A percentile compares a stretch with the other conserved stretches of the same genome.
Evolutionary conservation across 1,140 invertebrate species (phyloP).

Genomic region (Zaprionus gabonicus): DNA sequence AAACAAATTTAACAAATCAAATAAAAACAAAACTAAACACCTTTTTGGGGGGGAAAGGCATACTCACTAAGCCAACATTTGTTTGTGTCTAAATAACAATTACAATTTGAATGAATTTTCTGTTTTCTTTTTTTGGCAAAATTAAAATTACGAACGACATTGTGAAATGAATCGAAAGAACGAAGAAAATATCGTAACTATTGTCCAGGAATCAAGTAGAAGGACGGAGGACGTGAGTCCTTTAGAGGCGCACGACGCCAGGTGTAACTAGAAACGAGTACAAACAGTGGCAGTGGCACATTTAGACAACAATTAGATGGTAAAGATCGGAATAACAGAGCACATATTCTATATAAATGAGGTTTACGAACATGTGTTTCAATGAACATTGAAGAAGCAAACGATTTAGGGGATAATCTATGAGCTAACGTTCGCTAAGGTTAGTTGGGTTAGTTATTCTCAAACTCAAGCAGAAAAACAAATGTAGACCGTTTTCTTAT

Average conservation of each 20-base stretch:
- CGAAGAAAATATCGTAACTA: slow-evolving; percentile 50
- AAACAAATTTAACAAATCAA: slow-evolving; percentile 37
- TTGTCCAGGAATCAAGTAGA: slow-evolving; percentile 61
- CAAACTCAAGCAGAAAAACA: slow-evolving; percentile 33
- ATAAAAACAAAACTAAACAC: slow-evolving; percentile 49
- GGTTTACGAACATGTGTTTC: slow-evolving; percentile 19
- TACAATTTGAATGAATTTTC: slow-evolving; percentile 54
- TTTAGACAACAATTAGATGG: slow-evolving; percentile 34
- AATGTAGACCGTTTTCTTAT: not conserved
- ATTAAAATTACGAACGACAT: slow-evolving; percentile 37
- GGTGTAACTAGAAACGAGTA: slow-evolving; percentile 80
- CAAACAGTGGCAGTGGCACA: slow-evolving; percentile 55
- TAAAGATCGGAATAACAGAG: slow-evolving; percentile 9
- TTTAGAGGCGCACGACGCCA: slow-evolving; percentile 74
- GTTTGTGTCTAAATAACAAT: slow-evolving; percentile 54
- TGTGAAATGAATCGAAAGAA: slow-evolving; percentile 46
- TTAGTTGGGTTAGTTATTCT: slow-evolving; percentile 45
- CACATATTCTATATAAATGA: slow-evolving; percentile 9
- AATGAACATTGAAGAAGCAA: slow-evolving; percentile 29
- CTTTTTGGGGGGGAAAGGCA: slow-evolving; percentile 33
- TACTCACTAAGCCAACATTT: slow-evolving; percentile 74
- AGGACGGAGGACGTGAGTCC: slow-evolving; percentile 38
- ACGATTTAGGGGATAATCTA: slow-evolving; percentile 2
- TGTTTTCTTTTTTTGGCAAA: slow-evolving; percentile 26
- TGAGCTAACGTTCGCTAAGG: slow-evolving; percentile 2